Base-by-base conservation (phyloP, 2,888 invertebrate genomes). In the Torymus texanus region DNA sequence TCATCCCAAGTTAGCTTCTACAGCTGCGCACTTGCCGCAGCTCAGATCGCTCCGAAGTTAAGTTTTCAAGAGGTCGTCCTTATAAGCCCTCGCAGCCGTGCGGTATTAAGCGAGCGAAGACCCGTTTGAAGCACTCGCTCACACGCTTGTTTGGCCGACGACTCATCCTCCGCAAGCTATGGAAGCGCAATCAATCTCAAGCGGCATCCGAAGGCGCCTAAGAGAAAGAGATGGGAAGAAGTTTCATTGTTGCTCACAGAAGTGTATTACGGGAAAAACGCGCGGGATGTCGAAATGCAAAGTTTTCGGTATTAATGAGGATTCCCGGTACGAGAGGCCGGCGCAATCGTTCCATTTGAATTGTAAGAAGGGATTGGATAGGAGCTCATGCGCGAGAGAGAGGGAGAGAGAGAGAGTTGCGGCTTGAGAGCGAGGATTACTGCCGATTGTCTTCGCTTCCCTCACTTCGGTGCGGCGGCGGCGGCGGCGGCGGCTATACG, bases 101-200 rank as follows among this genome's bases (percentile, higher is more conserved):
- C n/a, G 41, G 63, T 73, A 80, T 80, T 67, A 75, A 80, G 72
- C 72, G 75, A 77, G 70, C 55, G 56, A 18, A 71, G 63, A 41
- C 61, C 61, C 59, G 51, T 58, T 71, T 51, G 56, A 72, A 59
- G 13, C 41, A 13, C 11, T 24, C 24, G 14, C 55, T 21, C 41
- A 10, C 68, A 29, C 41, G 41, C 41, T 41, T 41, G 41, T n/a
- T 50, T 18, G 3, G 1, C 24, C 18, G 13, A 5, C 16, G 41
- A 51, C 14, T 58, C 56, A 14, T 2, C 29, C 41, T 41, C 29
- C 3, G 21, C 21, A 2, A 21, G 2, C n/a, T 4, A 5, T 55
- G 56, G 72, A 67, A 63, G 66, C 68, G 63, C 71, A 78, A 77
- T 80, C 77, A 78, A 78, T 77, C 70, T 80, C 73, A 18, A 77